Percentiles rank a stretch among this genome's conserved stretches.
These are phyloP conservation scores for Brachyptera risi DNA, from an alignment of 2,888 invertebrate genomes.

Conservation along the genomic window DNA sequence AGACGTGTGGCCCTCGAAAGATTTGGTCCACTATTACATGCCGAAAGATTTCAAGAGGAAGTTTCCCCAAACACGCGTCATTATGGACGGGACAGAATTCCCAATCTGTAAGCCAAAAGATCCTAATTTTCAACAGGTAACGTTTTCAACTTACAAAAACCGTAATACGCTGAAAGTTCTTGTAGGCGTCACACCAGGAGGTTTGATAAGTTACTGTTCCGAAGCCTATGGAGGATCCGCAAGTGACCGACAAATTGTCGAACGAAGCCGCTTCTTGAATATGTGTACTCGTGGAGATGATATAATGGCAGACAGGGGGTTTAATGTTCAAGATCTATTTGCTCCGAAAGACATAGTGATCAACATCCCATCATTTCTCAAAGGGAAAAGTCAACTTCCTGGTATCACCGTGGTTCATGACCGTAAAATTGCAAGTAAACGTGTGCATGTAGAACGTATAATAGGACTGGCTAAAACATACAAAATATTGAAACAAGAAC, in stretches of 20 bases:
- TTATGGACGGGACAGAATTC: constrained; percentile 34
- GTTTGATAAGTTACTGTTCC: constrained; percentile 32
- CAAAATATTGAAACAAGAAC: constrained; percentile 25
- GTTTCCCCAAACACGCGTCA: constrained; percentile 32
- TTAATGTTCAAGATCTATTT: constrained; percentile 35
- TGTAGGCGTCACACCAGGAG: constrained; percentile 33
- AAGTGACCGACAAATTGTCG: constrained; percentile 36
- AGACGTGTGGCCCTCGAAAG: constrained; percentile 32
- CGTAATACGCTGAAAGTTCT: constrained; percentile 34
- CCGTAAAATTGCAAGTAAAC: constrained; percentile 30
- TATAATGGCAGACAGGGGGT: constrained; percentile 36
- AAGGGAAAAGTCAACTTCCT: constrained; percentile 27
- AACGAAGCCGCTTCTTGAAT: constrained; percentile 30
- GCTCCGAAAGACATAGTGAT: constrained; percentile 31
- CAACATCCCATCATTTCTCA: constrained; percentile 31
- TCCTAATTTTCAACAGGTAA: constrained; percentile 33
- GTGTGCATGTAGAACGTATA: constrained; percentile 33
- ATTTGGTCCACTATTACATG: constrained; percentile 33
- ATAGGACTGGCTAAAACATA: constrained; percentile 32
- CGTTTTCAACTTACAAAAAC: constrained; percentile 36
- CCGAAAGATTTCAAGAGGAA: constrained; percentile 31
- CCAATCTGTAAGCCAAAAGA: constrained; percentile 28
- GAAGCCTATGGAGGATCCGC: constrained; percentile 33
- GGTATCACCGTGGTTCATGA: constrained; percentile 28
- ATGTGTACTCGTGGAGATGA: constrained; percentile 33